phyloP scores from a whole-genome alignment of 2,888 invertebrate genomes.

The Spilarctia lutea region DNA sequence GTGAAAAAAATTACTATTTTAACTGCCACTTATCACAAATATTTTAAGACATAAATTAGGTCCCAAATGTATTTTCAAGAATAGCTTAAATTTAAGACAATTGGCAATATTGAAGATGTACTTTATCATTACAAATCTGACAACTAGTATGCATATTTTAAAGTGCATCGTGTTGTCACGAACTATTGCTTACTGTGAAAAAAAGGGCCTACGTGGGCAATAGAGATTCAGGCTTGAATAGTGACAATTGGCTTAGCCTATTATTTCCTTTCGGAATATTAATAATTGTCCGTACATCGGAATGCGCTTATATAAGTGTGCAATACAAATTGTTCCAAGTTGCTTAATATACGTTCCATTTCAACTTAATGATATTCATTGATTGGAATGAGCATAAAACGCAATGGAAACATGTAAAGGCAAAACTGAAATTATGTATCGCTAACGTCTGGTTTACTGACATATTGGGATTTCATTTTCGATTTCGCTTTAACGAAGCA shows the following conservation, averaged over 20 bases:
- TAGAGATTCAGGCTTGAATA: slow-evolving; percentile 40
- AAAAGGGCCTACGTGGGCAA: slow-evolving; percentile 11
- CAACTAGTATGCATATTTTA: background rate
- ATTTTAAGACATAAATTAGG: slow-evolving; percentile 23
- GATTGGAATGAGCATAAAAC: slow-evolving; percentile 20
- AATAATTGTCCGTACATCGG: slow-evolving; percentile 58
- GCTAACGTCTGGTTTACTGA: slow-evolving; percentile 1
- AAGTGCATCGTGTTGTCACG: slow-evolving; percentile 19
- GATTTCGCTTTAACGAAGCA: background rate
- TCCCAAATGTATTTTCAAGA: slow-evolving; percentile 29
- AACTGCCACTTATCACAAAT: slow-evolving; percentile 12
- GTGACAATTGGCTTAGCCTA: slow-evolving; percentile 42
- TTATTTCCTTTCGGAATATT: slow-evolving; percentile 37
- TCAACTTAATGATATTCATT: slow-evolving; percentile 13
- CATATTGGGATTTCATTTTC: slow-evolving; percentile 32
- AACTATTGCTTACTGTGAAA: slow-evolving; percentile 22
- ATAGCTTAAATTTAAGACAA: slow-evolving; percentile 14
- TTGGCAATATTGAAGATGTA: background rate
- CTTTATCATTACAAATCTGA: background rate
- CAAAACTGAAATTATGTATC: slow-evolving; percentile 18
- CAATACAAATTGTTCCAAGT: slow-evolving; percentile 25
- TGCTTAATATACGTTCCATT: slow-evolving; percentile 10
- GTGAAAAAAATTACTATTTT: background rate
- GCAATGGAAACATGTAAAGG: slow-evolving; percentile 19
- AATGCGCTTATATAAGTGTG: slow-evolving; percentile 31